Evolutionary conservation across 2,113 vertebrate genomes (phyloP).

Genomic region (Clinocottus analis): DNA sequence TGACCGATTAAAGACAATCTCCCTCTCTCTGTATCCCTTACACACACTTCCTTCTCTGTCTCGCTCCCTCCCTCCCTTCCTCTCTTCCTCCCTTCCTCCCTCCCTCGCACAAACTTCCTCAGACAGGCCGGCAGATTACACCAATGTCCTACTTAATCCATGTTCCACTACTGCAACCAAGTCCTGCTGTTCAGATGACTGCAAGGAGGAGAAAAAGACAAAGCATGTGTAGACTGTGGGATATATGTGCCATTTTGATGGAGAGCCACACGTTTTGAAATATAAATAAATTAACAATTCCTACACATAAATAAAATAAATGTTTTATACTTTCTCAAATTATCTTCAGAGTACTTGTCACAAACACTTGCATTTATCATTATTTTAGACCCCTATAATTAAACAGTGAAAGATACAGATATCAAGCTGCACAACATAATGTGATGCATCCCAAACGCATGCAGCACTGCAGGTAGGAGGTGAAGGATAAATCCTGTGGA

Average conservation of each 20-base stretch:
- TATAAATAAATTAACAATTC: neutral
- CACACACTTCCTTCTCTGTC: neutral
- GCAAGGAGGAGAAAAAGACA: constrained; percentile 22
- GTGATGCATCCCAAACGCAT: constrained; percentile 10
- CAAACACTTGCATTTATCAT: neutral
- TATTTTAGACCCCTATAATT: neutral
- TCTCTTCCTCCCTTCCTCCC: neutral
- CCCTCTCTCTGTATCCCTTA: constrained; percentile 7
- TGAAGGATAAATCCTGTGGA: constrained; percentile 27
- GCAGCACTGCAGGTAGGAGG: constrained; percentile 37
- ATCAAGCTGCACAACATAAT: constrained; percentile 2
- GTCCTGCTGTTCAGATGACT: constrained; percentile 20
- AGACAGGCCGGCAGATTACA: constrained; percentile 36
- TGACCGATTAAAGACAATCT: constrained; percentile 19
- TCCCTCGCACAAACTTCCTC: constrained; percentile 23
- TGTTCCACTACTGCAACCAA: constrained; percentile 32
- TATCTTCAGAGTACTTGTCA: neutral
- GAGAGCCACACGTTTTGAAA: constrained; percentile 11
- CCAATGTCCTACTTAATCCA: constrained; percentile 56
- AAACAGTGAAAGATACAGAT: neutral
- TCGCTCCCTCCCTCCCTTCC: neutral
- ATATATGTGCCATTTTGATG: neutral
- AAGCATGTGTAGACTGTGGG: constrained; percentile 1
- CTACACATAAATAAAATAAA: neutral
- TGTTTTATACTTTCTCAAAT: constrained; percentile 1